Evolutionary conservation across 2,888 invertebrate genomes (phyloP).

Genomic region (Eristalis pertinax): DNA sequence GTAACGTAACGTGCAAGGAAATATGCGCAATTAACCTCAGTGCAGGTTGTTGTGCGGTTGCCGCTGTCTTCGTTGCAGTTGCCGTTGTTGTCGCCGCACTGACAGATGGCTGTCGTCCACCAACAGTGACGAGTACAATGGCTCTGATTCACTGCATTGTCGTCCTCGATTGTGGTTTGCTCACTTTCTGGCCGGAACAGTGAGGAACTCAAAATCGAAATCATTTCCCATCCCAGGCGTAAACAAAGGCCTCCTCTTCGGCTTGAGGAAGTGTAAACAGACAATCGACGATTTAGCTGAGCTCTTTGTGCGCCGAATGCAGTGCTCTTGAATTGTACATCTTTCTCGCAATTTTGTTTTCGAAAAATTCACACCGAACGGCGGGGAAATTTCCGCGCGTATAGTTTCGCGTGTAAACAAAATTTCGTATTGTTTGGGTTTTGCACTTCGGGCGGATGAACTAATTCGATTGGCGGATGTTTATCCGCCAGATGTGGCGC

Average conservation of each 20-base stretch:
- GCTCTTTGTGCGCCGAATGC: neutral
- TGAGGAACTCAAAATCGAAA: neutral
- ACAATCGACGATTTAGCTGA: neutral
- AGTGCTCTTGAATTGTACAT: neutral
- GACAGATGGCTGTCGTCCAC: neutral
- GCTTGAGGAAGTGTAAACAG: neutral
- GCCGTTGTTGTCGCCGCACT: neutral
- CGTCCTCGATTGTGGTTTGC: neutral
- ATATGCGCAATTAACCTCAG: neutral
- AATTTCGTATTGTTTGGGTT: neutral
- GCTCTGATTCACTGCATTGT: neutral
- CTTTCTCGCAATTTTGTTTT: neutral
- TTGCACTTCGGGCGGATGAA: neutral
- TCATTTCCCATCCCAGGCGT: neutral
- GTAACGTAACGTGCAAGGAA: neutral
- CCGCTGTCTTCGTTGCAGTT: neutral
- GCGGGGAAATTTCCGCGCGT: neutral
- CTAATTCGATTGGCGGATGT: neutral
- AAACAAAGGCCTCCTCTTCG: neutral
- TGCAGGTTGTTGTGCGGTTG: neutral
- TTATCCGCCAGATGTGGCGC: neutral
- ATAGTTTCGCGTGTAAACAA: neutral
- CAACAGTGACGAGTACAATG: neutral
- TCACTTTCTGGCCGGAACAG: no score
- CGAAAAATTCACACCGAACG: neutral